Evolutionary conservation across 1,140 invertebrate species (phyloP).

Genomic region (Periplaneta americana): DNA sequence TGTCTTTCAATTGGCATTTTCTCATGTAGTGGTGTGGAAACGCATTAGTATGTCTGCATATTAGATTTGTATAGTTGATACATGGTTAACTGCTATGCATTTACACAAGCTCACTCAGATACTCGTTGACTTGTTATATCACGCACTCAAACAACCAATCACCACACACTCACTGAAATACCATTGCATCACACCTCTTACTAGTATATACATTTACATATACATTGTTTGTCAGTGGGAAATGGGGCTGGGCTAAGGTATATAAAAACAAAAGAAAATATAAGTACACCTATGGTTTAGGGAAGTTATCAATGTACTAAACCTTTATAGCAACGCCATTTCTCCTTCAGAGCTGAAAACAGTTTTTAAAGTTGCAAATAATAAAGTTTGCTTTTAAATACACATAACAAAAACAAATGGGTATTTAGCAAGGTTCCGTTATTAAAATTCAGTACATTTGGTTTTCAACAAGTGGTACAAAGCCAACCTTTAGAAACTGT

Average conservation of each 20-base stretch:
- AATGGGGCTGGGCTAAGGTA: background rate
- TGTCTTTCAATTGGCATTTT: background rate
- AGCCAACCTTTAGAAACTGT: background rate
- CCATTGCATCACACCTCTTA: background rate
- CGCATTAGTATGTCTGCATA: background rate
- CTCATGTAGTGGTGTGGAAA: background rate
- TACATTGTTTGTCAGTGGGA: background rate
- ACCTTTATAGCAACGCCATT: background rate
- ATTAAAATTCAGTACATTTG: background rate
- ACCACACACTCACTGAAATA: no score
- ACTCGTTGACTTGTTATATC: background rate
- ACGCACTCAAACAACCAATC: background rate
- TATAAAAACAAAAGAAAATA: background rate
- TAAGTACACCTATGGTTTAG: background rate
- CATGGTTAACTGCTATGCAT: background rate
- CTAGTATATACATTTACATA: no score
- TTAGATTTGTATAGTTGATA: background rate
- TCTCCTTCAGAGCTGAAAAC: background rate
- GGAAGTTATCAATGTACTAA: background rate
- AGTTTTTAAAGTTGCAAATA: background rate
- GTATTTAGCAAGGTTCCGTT: background rate
- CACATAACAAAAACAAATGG: no score
- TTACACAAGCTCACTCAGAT: background rate
- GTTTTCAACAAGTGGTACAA: background rate
- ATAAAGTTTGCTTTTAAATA: background rate